Percentiles rank a stretch among this genome's conserved stretches.
phyloP scores from a whole-genome alignment of 2,888 invertebrate species.

The Alloplasta piceator region DNA sequence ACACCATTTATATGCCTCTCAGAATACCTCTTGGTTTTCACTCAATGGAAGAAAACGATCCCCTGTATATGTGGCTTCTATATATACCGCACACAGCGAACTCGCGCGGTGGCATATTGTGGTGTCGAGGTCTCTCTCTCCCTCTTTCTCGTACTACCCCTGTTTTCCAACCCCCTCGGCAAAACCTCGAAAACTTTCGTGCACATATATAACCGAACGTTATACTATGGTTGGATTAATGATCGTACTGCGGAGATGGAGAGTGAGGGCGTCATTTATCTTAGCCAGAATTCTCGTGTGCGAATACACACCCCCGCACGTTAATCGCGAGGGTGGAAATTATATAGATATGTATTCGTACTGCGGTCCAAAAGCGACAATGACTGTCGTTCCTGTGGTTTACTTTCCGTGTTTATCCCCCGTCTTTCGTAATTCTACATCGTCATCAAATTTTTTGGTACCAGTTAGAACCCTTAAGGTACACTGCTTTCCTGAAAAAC shows the following conservation, averaged over 20 bases:
- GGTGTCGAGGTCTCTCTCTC: constrained; percentile 25
- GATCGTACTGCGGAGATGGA: constrained; percentile 46
- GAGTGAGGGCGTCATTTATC: constrained; percentile 54
- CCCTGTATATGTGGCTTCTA: constrained; percentile 35
- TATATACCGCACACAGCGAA: background rate
- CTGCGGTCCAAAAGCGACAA: constrained; percentile 42
- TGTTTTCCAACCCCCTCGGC: constrained; percentile 11
- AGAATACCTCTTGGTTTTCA: constrained; percentile 8
- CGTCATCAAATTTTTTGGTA: constrained; percentile 40
- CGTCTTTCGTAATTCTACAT: constrained; percentile 2
- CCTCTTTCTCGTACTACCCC: constrained; percentile 17
- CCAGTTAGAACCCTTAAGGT: too few species aligned
- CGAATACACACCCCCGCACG: constrained; percentile 34
- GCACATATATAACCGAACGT: constrained; percentile 39
- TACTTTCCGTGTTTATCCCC: background rate
- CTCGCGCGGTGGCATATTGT: constrained; percentile 51
- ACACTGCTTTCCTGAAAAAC: too few species aligned
- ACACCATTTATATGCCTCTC: constrained; percentile 13
- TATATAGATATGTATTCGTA: too few species aligned
- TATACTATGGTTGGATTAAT: constrained; percentile 57
- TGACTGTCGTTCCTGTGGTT: constrained; percentile 23
- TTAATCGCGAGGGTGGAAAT: too few species aligned
- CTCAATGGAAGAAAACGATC: constrained; percentile 58
- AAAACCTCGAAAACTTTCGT: constrained; percentile 42
- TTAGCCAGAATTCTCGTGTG: constrained; percentile 42